phyloP scores from a whole-genome alignment of 1,140 invertebrate genomes.

The Drosophila mayri region DNA sequence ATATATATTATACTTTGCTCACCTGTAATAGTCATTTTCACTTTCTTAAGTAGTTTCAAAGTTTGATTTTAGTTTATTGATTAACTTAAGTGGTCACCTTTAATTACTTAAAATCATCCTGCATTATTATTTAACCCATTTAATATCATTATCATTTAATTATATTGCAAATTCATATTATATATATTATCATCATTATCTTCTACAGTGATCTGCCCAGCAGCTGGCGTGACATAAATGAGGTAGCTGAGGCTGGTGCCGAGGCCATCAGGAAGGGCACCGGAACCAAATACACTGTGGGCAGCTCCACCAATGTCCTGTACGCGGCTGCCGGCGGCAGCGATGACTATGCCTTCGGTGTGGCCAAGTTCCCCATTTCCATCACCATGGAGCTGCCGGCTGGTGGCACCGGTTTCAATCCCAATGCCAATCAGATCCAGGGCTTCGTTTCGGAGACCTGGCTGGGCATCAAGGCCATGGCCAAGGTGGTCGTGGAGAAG shows the following conservation, averaged over 20 bases:
- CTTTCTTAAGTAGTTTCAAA: neutral
- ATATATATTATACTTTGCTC: neutral
- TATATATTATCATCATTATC: neutral
- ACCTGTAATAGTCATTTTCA: neutral
- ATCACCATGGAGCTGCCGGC: conserved; percentile 91
- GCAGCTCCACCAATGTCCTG: conserved; percentile 88
- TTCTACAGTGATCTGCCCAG: conserved; percentile 64
- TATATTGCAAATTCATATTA: too few species aligned
- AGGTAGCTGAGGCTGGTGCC: conserved; percentile 85
- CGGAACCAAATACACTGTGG: conserved; percentile 87
- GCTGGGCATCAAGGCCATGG: conserved; percentile 87
- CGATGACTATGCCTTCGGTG: conserved; percentile 88
- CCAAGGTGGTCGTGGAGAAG: conserved; percentile 63
- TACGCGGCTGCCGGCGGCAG: conserved; percentile 87
- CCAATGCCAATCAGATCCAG: conserved; percentile 88
- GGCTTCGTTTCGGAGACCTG: conserved; percentile 90
- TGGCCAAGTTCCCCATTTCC: conserved; percentile 87
- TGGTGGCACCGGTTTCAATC: conserved; percentile 88
- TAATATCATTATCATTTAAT: neutral
- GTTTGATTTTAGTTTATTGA: neutral
- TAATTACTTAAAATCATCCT: too few species aligned
- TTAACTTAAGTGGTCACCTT: too few species aligned
- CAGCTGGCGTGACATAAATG: conserved; percentile 77
- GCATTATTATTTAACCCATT: neutral
- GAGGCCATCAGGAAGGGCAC: conserved; percentile 84